phyloP scores from a whole-genome alignment of 2,797 vertebrate species.

The Falco peregrinus region DNA sequence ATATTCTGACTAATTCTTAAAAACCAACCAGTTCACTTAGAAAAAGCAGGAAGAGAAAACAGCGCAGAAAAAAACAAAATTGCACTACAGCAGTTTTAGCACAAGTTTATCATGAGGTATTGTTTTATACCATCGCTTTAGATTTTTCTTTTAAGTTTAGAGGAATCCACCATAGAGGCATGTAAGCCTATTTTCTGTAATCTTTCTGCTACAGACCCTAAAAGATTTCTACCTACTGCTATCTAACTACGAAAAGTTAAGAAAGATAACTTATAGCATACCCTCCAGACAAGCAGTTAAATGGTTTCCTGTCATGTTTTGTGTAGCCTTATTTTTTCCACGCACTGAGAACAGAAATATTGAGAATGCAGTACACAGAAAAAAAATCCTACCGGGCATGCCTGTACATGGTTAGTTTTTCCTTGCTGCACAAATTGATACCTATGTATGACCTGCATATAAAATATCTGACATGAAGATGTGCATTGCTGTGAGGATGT shows the following conservation, averaged over 20 bases:
- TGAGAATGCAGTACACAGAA: neutral
- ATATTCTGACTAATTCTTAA: neutral
- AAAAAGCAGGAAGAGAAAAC: neutral
- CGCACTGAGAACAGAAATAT: neutral
- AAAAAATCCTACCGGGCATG: neutral
- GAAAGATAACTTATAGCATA: conserved; percentile 21
- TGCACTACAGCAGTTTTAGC: neutral
- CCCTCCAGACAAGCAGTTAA: conserved; percentile 25
- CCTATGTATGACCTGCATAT: neutral
- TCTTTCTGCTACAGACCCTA: conserved; percentile 27
- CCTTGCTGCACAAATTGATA: neutral
- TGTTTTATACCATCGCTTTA: neutral
- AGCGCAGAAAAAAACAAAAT: neutral
- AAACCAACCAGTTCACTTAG: neutral
- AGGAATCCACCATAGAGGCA: neutral
- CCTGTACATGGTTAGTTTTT: neutral
- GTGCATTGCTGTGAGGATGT: neutral
- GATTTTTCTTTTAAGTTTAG: neutral
- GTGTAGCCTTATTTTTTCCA: neutral
- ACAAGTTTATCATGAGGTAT: neutral
- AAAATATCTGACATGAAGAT: neutral
- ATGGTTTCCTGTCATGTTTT: neutral
- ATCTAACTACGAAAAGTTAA: neutral
- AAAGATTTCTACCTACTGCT: neutral
- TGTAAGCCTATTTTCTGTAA: neutral